These are phyloP conservation scores for Trichogramma dendrolimi DNA, from an alignment of 2,888 invertebrate species.

Conservation along the genomic window DNA sequence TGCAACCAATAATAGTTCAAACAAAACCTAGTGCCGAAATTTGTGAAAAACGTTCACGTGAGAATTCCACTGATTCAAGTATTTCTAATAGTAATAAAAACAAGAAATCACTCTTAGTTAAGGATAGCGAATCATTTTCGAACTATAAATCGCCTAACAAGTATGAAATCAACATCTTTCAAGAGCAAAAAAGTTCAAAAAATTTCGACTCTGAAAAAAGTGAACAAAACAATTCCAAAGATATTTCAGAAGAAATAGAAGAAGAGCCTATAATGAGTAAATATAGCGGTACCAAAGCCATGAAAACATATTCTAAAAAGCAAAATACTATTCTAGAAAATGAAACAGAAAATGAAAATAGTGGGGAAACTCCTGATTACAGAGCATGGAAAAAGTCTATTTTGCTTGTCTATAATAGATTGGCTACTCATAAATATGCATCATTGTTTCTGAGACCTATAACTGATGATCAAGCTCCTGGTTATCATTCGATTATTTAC, in stretches of 20 bases:
- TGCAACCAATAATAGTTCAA: too few relatives aligned
- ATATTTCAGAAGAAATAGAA: conserved; percentile 52
- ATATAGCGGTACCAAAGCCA: conserved; percentile 43
- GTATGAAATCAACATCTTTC: too few relatives aligned
- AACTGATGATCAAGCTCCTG: conserved; percentile 81
- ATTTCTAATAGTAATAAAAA: too few relatives aligned
- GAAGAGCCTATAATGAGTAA: conserved; percentile 46
- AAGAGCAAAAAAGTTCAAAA: too few relatives aligned
- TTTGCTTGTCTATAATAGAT: conserved; percentile 69
- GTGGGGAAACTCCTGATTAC: conserved; percentile 59
- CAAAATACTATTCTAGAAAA: conserved; percentile 45
- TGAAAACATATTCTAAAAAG: conserved; percentile 50
- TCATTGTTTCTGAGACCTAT: conserved; percentile 82
- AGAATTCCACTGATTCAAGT: too few relatives aligned
- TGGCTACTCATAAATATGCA: conserved; percentile 82
- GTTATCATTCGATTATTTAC: conserved; percentile 73
- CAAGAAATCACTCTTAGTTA: too few relatives aligned
- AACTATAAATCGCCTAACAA: too few relatives aligned
- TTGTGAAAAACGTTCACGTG: too few relatives aligned
- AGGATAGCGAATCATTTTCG: too few relatives aligned
- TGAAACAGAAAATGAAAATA: conserved; percentile 46
- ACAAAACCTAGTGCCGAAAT: too few relatives aligned
- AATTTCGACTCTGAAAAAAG: too few relatives aligned
- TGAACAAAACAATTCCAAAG: conserved; percentile 50
- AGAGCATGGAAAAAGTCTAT: conserved; percentile 86